phyloP scores from a whole-genome alignment of 2,888 invertebrate genomes.

The Psylliodes chrysocephalus region DNA sequence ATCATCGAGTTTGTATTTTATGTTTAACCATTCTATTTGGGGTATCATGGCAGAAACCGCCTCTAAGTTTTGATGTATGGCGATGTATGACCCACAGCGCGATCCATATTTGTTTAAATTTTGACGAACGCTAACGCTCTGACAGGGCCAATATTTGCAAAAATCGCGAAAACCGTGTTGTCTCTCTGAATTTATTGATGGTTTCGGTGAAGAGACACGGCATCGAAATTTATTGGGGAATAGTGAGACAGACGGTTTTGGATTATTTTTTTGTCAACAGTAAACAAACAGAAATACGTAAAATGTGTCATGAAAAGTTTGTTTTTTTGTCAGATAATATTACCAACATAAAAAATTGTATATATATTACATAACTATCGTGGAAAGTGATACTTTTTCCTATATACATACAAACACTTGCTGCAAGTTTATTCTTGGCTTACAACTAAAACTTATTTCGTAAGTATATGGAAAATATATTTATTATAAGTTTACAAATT shows the following conservation, averaged over 20 bases:
- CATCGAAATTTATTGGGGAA: constrained; percentile 12
- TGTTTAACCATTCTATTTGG: constrained; percentile 51
- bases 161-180: constrained; percentile 15
- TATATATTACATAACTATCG: too few relatives aligned
- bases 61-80: constrained; percentile 39
- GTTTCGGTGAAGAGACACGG: constrained; percentile 2
- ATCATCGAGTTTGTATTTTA: constrained; percentile 44
- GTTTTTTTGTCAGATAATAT: too few relatives aligned
- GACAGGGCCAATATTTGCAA: constrained; percentile 32
- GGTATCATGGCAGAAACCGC: constrained; percentile 43
- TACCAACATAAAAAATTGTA: too few relatives aligned
- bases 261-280: too few relatives aligned
- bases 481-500: too few relatives aligned
- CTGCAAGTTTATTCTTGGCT: too few relatives aligned
- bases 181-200: constrained; percentile 20
- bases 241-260: not conserved
- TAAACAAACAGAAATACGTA: too few relatives aligned
- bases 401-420: too few relatives aligned
- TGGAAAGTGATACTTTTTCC: too few relatives aligned
- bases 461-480: too few relatives aligned
- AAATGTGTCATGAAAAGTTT: too few relatives aligned
- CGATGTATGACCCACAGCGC: constrained; percentile 26
- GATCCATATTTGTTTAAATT: constrained; percentile 41
- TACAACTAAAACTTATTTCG: too few relatives aligned
- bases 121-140: constrained; percentile 38